Percentiles rank a stretch among this genome's conserved stretches.
phyloP scores from a whole-genome alignment of 2,113 vertebrate genomes.

The Lynx canadensis region DNA sequence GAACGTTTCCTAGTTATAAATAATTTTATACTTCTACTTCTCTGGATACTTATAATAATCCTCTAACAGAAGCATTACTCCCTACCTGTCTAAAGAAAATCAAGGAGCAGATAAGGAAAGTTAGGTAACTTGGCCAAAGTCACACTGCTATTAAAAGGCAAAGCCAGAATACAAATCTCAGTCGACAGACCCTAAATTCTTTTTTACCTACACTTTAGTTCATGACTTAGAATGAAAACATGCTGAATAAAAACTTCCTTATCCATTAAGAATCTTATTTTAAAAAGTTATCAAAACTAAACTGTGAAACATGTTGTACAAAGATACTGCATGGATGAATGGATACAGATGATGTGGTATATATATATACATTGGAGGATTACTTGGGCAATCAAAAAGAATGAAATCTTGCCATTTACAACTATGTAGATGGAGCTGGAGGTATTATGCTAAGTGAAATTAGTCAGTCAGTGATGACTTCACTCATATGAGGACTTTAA shows the following conservation, averaged over 20 bases:
- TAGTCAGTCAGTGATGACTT: too few relatives aligned
- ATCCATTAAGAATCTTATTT: neutral
- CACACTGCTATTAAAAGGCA: neutral
- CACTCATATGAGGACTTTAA: too few relatives aligned
- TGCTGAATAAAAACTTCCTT: slow-evolving; percentile 17
- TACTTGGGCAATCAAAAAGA: too few relatives aligned
- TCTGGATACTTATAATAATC: slow-evolving; percentile 7
- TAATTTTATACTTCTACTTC: neutral
- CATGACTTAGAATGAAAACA: slow-evolving; percentile 38
- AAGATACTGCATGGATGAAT: neutral
- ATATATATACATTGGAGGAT: too few relatives aligned
- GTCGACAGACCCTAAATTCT: neutral
- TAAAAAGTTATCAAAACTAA: neutral
- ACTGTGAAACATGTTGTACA: neutral
- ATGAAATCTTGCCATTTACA: too few relatives aligned
- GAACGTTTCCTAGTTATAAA: neutral
- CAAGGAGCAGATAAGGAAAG: neutral
- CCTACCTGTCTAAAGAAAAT: neutral
- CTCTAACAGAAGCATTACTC: neutral
- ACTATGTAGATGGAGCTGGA: too few relatives aligned
- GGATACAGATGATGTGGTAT: too few relatives aligned
- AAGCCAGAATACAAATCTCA: slow-evolving; percentile 24
- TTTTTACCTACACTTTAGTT: neutral
- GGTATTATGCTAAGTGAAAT: too few relatives aligned
- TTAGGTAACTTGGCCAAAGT: slow-evolving; percentile 16